phyloP scores from a whole-genome alignment of 2,888 invertebrate species.

The Andrena camellia region DNA sequence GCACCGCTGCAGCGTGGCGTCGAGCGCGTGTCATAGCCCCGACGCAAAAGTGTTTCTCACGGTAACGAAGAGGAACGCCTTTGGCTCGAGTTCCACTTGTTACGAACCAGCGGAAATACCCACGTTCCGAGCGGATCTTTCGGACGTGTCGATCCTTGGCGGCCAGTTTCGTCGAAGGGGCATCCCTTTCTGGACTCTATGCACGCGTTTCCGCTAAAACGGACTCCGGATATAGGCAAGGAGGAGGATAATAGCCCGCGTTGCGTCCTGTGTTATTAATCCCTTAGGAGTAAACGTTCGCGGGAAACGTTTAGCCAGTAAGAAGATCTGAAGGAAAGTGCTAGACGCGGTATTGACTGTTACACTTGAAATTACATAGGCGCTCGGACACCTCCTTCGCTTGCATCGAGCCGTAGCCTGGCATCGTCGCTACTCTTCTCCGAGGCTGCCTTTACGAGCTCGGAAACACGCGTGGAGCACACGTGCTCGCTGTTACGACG shows the following conservation, averaged over 20 bases:
- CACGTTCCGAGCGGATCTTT: slow-evolving; percentile 44
- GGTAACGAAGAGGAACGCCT: slow-evolving; percentile 62
- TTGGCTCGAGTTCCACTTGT: slow-evolving; percentile 46
- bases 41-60: slow-evolving; percentile 64
- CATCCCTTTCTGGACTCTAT: slow-evolving; percentile 4
- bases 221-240: slow-evolving; percentile 35
- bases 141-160: slow-evolving; percentile 25
- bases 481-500: background rate
- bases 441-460: slow-evolving; percentile 1
- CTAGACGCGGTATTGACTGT: slow-evolving; percentile 30
- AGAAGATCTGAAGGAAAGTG: slow-evolving; percentile 34
- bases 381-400: background rate
- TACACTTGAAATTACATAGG: slow-evolving; percentile 14
- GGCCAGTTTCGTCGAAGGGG: slow-evolving; percentile 25
- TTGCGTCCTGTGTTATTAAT: slow-evolving; percentile 53
- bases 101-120: slow-evolving; percentile 55
- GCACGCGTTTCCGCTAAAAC: slow-evolving; percentile 13
- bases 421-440: background rate
- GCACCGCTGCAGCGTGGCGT: slow-evolving; percentile 2
- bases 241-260: slow-evolving; percentile 40
- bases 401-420: background rate
- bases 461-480: background rate
- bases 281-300: slow-evolving; percentile 47
- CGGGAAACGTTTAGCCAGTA: slow-evolving; percentile 51
- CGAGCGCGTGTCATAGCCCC: slow-evolving; percentile 49